phyloP scores from a whole-genome alignment of 2,113 vertebrate species.

The Ramphastos sulfuratus region DNA sequence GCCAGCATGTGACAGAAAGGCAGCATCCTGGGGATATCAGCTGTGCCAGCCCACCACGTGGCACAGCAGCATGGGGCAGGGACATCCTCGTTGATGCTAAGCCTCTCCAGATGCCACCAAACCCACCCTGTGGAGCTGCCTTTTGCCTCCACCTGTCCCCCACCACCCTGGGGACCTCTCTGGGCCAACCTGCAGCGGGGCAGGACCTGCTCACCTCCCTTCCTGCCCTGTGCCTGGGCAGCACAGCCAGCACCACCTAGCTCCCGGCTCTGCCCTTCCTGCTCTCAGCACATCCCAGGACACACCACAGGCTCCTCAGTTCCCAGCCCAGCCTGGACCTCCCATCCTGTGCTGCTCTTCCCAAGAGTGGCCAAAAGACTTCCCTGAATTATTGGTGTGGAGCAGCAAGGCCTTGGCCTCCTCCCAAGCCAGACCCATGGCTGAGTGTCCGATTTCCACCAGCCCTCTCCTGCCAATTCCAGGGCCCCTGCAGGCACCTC shows the following conservation, averaged over 20 bases:
- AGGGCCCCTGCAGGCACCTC: not conserved
- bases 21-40: not conserved
- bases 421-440: not conserved
- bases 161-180: not conserved
- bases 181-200: rapidly evolving
- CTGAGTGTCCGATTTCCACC: not conserved
- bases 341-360: conserved; percentile 13
- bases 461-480: not conserved
- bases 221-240: conserved; percentile 35
- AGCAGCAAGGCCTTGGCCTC: not conserved
- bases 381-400: not conserved
- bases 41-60: not conserved
- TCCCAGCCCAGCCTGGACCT: not conserved
- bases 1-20: rapidly evolving
- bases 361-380: not conserved
- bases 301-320: not conserved
- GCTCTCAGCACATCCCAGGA: not conserved
- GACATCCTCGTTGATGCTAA: not conserved
- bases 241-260: not conserved
- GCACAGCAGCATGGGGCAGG: rapidly evolving
- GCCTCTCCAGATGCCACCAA: not conserved
- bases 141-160: not conserved
- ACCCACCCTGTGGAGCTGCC: not conserved
- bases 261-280: not conserved
- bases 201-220: not conserved